A percentile compares a stretch with the other conserved stretches of the same genome.
Conservation (phyloP, 1,140 invertebrate genomes). For the Hyposmocoma kahamanoa region DNA sequence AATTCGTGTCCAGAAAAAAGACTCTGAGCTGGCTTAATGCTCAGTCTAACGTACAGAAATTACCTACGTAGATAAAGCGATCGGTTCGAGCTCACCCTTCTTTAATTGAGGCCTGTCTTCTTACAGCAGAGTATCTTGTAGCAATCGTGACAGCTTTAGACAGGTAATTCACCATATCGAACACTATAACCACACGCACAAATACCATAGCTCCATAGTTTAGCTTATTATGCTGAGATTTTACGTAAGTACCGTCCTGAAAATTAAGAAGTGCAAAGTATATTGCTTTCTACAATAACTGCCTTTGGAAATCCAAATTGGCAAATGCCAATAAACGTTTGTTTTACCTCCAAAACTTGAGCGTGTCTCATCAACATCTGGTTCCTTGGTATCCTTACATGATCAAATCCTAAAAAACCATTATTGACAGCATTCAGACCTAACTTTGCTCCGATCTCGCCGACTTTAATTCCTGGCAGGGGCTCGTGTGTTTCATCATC, state of each 20-base stretch:
- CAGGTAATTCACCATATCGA: conserved; percentile 80
- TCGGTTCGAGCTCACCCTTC: conserved; percentile 76
- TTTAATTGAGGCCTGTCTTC: conserved; percentile 88
- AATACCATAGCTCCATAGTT: conserved; percentile 97
- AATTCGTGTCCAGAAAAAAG: too few species aligned
- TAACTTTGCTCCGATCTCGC: conserved; percentile 94
- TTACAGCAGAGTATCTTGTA: conserved; percentile 89
- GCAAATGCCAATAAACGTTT: too few species aligned
- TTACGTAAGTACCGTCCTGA: conserved; percentile 91
- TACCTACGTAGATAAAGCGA: neutral
- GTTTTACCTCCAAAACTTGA: conserved; percentile 82
- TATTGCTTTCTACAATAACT: too few species aligned
- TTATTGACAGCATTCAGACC: conserved; percentile 94
- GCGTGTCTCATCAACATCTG: conserved; percentile 96
- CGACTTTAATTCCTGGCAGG: conserved; percentile 90
- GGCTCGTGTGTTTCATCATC: conserved; percentile 90
- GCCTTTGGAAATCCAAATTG: too few species aligned
- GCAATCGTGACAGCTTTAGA: conserved; percentile 89
- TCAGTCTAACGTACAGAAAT: neutral
- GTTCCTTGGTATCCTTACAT: conserved; percentile 89
- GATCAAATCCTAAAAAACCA: conserved; percentile 89
- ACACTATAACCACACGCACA: conserved; percentile 86
- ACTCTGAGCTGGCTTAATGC: too few species aligned
- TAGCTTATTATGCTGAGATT: conserved; percentile 86
- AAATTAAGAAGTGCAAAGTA: conserved; percentile 37